Conservation (phyloP, 2,797 vertebrate species). For the Echiichthys vipera region DNA sequence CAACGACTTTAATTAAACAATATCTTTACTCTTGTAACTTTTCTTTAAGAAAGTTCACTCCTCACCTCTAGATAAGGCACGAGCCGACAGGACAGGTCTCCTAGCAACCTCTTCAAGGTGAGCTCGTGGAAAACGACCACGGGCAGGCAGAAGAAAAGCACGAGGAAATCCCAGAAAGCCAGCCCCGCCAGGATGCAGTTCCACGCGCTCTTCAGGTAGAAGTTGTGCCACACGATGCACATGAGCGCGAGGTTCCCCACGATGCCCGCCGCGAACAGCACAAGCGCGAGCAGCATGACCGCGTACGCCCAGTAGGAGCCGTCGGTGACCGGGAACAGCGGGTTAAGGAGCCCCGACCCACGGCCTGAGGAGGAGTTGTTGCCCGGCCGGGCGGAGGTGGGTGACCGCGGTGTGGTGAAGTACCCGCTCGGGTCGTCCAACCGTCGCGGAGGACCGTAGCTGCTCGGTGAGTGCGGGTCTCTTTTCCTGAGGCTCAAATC, state of each 20-base stretch:
- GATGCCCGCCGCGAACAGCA: constrained; percentile 90
- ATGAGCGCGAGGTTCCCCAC: constrained; percentile 94
- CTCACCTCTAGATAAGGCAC: constrained; percentile 98
- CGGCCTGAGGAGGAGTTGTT: constrained; percentile 67
- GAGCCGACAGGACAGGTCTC: constrained; percentile 89
- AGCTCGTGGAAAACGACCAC: constrained; percentile 94
- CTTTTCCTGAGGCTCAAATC: constrained; percentile 53
- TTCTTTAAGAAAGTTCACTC: no score
- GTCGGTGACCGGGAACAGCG: constrained; percentile 88
- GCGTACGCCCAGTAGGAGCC: constrained; percentile 91
- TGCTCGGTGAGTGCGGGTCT: constrained; percentile 45
- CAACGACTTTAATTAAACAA: no score
- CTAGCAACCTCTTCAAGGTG: constrained; percentile 90
- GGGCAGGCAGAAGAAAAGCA: constrained; percentile 95
- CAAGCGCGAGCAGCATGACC: constrained; percentile 90
- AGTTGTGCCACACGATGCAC: constrained; percentile 96
- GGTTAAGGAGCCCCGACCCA: constrained; percentile 83
- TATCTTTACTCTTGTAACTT: no score
- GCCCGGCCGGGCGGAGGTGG: constrained; percentile 16
- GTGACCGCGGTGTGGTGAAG: constrained; percentile 79
- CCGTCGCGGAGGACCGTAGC: constrained; percentile 72
- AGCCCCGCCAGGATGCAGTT: constrained; percentile 94
- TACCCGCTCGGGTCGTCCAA: constrained; percentile 76
- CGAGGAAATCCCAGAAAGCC: constrained; percentile 95
- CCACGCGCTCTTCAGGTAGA: constrained; percentile 94